These are phyloP conservation scores for Plotosus lineatus DNA, from an alignment of 2,113 vertebrate species.

Conservation along the genomic window DNA sequence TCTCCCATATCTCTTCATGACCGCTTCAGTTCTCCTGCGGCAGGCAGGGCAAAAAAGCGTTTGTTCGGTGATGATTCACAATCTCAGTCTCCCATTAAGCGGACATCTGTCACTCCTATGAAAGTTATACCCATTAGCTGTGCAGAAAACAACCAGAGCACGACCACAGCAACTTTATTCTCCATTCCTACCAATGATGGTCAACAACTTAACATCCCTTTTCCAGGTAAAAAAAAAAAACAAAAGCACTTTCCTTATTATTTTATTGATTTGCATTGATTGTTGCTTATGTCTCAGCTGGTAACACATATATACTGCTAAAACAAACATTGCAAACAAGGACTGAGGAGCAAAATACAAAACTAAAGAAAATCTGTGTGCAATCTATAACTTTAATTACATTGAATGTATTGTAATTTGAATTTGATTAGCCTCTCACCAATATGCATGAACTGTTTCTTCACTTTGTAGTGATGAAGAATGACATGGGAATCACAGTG, in stretches of 20 bases:
- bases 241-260: no score
- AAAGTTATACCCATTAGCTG: slow-evolving; percentile 65
- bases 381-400: background rate
- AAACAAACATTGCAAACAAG: background rate
- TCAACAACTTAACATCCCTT: slow-evolving; percentile 80
- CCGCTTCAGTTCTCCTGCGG: slow-evolving; percentile 90
- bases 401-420: background rate
- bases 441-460: background rate
- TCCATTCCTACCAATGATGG: slow-evolving; percentile 74
- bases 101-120: slow-evolving; percentile 65
- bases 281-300: background rate
- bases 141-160: slow-evolving; percentile 62
- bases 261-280: background rate
- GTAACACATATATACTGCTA: no score
- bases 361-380: background rate
- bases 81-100: slow-evolving; percentile 68
- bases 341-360: background rate
- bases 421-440: background rate
- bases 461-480: slow-evolving; percentile 72
- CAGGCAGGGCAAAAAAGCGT: slow-evolving; percentile 91
- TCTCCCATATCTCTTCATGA: slow-evolving; percentile 87
- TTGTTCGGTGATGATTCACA: slow-evolving; percentile 89
- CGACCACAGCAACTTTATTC: slow-evolving; percentile 77
- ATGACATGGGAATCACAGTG: slow-evolving; percentile 77
- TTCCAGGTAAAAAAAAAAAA: no score